These are phyloP conservation scores for Orestias chungarensis DNA, from an alignment of 2,797 vertebrate genomes.

Conservation along the genomic window DNA sequence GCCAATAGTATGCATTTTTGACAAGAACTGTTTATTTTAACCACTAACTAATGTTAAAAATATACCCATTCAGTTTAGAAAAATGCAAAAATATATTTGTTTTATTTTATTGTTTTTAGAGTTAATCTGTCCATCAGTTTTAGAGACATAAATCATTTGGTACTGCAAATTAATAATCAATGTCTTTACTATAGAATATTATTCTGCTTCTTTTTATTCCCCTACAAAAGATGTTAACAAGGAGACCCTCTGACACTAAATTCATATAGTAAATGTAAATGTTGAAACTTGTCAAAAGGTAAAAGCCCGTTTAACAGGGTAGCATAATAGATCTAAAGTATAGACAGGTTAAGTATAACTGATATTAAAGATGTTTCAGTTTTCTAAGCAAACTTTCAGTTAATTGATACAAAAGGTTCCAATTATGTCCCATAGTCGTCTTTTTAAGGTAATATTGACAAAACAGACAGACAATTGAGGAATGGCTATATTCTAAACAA, in stretches of 20 bases:
- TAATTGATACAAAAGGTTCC: background rate
- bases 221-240: background rate
- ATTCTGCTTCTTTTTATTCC: background rate
- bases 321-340: slow-evolving; percentile 1
- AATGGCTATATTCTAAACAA: slow-evolving; percentile 16
- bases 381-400: slow-evolving; percentile 17
- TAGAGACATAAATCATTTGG: background rate
- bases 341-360: background rate
- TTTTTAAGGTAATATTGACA: slow-evolving; percentile 15
- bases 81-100: background rate
- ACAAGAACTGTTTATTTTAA: background rate
- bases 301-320: background rate
- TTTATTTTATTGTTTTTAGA: background rate
- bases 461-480: slow-evolving; percentile 10
- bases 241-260: background rate
- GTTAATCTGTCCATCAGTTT: background rate
- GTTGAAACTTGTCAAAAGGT: background rate
- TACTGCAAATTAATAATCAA: background rate
- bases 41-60: background rate
- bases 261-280: background rate
- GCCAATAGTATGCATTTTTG: slow-evolving; percentile 15
- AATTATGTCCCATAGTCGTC: no score
- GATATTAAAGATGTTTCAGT: slow-evolving; percentile 11
- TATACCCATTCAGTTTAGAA: background rate
- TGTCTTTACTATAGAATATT: background rate